Conservation (phyloP, 2,797 vertebrate species). For the Neosalanx taihuensis region DNA sequence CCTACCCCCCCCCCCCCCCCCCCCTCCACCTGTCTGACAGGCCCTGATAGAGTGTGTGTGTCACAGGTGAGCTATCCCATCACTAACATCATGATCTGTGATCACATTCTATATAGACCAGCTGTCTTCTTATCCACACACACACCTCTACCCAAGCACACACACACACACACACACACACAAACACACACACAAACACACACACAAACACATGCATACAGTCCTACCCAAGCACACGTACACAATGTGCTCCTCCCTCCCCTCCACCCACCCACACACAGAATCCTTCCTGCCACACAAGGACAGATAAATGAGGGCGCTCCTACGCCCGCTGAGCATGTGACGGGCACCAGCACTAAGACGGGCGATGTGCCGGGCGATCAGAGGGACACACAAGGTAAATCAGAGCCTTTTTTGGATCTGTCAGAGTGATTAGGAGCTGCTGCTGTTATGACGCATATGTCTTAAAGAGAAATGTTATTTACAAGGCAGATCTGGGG, state of each 20-base stretch:
- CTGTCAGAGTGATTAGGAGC: slow-evolving; percentile 64
- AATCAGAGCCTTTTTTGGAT: slow-evolving; percentile 64
- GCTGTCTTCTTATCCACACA: slow-evolving; percentile 51
- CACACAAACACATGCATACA: background rate
- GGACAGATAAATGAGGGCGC: slow-evolving; percentile 67
- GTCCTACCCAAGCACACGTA: slow-evolving; percentile 55
- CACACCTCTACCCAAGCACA: slow-evolving; percentile 50
- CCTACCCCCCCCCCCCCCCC: slow-evolving; percentile 12
- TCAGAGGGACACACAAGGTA: slow-evolving; percentile 61
- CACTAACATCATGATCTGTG: slow-evolving; percentile 43
- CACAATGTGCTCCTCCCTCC: slow-evolving; percentile 8
- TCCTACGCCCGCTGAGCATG: too few species aligned
- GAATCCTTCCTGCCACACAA: slow-evolving; percentile 57
- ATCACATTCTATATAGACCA: slow-evolving; percentile 57
- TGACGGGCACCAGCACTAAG: too few species aligned
- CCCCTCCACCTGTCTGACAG: slow-evolving; percentile 45
- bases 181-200: slow-evolving; percentile 40
- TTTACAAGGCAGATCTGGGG: slow-evolving; percentile 28
- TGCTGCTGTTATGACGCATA: slow-evolving; percentile 61
- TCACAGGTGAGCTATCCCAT: slow-evolving; percentile 68
- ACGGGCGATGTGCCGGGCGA: slow-evolving; percentile 24
- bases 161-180: slow-evolving; percentile 29
- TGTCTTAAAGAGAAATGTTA: slow-evolving; percentile 52
- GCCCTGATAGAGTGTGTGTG: slow-evolving; percentile 56
- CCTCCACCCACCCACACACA: slow-evolving; percentile 55